phyloP scores from a whole-genome alignment of 2,888 invertebrate genomes.

The Platycnemis pennipes region DNA sequence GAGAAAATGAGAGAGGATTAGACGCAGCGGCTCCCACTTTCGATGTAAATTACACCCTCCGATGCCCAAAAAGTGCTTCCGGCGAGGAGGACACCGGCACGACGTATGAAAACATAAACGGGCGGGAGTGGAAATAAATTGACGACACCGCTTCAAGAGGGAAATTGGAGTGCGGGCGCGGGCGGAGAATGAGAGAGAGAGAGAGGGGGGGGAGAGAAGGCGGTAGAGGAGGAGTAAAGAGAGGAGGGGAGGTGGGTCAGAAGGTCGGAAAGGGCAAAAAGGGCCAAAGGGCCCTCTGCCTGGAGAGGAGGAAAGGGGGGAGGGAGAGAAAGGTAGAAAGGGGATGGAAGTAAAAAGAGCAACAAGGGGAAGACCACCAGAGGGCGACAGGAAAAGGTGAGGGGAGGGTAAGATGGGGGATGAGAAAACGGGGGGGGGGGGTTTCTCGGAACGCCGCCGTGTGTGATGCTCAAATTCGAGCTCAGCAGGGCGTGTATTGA shows the following conservation, averaged over 20 bases:
- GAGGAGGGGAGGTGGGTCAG: not conserved
- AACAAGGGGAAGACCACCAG: not conserved
- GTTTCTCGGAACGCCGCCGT: no score
- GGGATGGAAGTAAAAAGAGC: not conserved
- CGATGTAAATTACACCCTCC: not conserved
- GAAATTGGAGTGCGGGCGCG: slow-evolving; percentile 3
- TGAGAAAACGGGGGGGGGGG: not conserved
- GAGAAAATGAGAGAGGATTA: not conserved
- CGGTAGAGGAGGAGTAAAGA: not conserved
- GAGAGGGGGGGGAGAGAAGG: not conserved
- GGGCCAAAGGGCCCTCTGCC: not conserved
- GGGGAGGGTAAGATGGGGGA: not conserved
- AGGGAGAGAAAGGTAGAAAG: not conserved
- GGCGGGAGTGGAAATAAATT: slow-evolving; percentile 33
- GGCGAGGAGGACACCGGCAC: not conserved
- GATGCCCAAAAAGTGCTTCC: not conserved
- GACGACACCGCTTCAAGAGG: not conserved
- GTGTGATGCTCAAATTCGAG: not conserved
- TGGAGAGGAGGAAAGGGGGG: not conserved
- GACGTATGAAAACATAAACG: slow-evolving; percentile 49
- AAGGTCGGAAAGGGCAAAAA: not conserved
- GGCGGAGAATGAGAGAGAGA: not conserved
- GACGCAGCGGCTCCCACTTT: not conserved
- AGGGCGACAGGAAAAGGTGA: not conserved
- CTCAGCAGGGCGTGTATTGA: no score